Evolutionary conservation across 2,888 invertebrate species (phyloP).

Genomic region (Minunthozetes semirufus): DNA sequence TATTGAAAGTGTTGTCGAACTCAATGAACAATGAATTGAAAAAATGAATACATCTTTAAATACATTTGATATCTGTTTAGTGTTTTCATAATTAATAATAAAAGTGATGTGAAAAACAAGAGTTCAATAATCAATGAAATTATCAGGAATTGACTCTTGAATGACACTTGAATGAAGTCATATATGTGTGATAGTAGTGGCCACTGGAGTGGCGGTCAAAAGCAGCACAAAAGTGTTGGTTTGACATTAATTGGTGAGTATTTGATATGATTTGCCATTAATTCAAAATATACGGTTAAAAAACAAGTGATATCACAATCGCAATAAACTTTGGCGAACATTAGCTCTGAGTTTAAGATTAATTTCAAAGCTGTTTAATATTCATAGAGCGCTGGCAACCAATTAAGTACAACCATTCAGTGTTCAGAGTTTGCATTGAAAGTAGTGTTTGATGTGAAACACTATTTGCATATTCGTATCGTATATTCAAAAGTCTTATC

Average conservation of each 20-base stretch:
- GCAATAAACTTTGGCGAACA: not conserved
- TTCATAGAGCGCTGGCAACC: constrained; percentile 5
- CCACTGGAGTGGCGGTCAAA: not conserved
- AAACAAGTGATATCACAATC: too few relatives aligned
- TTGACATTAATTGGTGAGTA: not conserved
- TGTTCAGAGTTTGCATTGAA: not conserved
- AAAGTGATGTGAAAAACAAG: too few relatives aligned
- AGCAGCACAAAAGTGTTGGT: not conserved
- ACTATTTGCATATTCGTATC: constrained; percentile 20
- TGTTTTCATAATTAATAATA: too few relatives aligned
- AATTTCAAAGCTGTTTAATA: constrained; percentile 12
- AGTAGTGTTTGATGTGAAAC: not conserved
- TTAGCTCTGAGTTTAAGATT: not conserved
- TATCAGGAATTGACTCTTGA: too few relatives aligned
- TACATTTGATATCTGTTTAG: too few relatives aligned
- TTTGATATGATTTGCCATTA: not conserved
- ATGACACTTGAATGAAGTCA: too few relatives aligned
- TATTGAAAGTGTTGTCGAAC: too few relatives aligned
- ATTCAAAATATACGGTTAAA: not conserved
- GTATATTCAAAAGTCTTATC: not conserved
- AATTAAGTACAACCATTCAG: constrained; percentile 9
- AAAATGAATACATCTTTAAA: too few relatives aligned
- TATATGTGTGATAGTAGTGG: not conserved
- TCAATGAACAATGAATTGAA: too few relatives aligned
- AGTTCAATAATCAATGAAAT: too few relatives aligned